Conservation (phyloP, 2,797 vertebrate genomes). For the Vipera latastei region DNA sequence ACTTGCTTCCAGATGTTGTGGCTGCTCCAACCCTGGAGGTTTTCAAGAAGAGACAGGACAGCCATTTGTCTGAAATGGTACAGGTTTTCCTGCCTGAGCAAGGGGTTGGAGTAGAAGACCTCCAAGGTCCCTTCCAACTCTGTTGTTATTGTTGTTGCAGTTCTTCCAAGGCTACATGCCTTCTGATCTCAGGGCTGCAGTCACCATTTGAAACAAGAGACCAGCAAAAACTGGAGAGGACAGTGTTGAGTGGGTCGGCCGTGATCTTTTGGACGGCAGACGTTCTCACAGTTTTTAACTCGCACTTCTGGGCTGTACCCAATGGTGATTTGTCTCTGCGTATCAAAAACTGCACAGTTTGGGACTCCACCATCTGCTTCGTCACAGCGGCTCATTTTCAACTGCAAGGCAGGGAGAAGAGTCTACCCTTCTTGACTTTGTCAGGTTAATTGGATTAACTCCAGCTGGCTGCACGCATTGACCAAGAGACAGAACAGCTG, state of each 20-base stretch:
- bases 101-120: not conserved
- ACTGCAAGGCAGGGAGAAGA: constrained; percentile 39
- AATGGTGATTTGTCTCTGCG: constrained; percentile 5
- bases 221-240: not conserved
- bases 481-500: constrained; percentile 68
- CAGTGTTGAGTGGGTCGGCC: not conserved
- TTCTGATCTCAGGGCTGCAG: no score
- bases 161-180: no score
- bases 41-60: no score
- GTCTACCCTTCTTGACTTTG: constrained; percentile 47
- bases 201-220: not conserved
- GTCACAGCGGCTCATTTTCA: constrained; percentile 16
- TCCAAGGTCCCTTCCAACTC: not conserved
- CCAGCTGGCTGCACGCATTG: constrained; percentile 59
- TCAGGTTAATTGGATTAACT: constrained; percentile 68
- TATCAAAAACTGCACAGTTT: constrained; percentile 22
- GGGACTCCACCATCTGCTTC: constrained; percentile 35
- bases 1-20: no score
- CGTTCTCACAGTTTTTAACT: not conserved
- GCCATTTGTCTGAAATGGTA: not conserved
- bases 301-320: not conserved
- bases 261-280: not conserved
- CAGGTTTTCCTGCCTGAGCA: not conserved
- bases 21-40: no score
- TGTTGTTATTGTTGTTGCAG: no score